Evolutionary conservation across 2,888 invertebrate species (phyloP), one percentile per base, ranked within the genome.

Genomic region (Scaptomyza flava): DNA sequence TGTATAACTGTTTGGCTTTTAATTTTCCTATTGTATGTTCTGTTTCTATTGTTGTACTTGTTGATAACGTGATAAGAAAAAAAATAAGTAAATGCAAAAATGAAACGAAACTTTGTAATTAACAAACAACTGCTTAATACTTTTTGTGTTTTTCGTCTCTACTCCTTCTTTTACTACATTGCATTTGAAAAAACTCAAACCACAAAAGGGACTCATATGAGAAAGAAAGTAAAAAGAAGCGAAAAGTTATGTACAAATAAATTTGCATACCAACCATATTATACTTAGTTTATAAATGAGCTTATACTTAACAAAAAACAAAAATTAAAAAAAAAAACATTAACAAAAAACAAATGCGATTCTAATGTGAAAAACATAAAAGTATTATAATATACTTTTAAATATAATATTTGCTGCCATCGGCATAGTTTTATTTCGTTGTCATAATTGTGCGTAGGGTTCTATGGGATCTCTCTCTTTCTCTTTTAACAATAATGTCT

Each of bases 171-270:
- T 89, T 90, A 90, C 87, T 89, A 90, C 87, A 89, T 90, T 89
- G 89, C 87, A 85, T 84, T 85, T 69, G 47, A 63, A 74, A 74
- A 73, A 74, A 73, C 73, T 73, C 57, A 84, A 70, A 84, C 82
- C 75, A 86, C 87, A 85, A 87, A 90, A 90, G 90, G 84, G 84
- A 89, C 80, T 90, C 90, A 81, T 87, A 89, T 87, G 90, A 90
- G 86, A 90, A 90, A 89, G 89, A 90, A 90, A 90, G 89, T 89
- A 90, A 89, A 89, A 90, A 89, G 85, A 90, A 90, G 83, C 87
- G 79, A 87, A 90, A 88, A 87, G 83, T 89, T 89, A 81, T 80
- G 86, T 87, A 89, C 80, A 81, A 83, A 81, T 85, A 70, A 81
- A 73, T 68, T 68, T 73, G 63, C 72, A 65, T 62, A 73, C 47